phyloP scores from a whole-genome alignment of 92 coral and sea anemone species.

The Siderastrea radians region DNA sequence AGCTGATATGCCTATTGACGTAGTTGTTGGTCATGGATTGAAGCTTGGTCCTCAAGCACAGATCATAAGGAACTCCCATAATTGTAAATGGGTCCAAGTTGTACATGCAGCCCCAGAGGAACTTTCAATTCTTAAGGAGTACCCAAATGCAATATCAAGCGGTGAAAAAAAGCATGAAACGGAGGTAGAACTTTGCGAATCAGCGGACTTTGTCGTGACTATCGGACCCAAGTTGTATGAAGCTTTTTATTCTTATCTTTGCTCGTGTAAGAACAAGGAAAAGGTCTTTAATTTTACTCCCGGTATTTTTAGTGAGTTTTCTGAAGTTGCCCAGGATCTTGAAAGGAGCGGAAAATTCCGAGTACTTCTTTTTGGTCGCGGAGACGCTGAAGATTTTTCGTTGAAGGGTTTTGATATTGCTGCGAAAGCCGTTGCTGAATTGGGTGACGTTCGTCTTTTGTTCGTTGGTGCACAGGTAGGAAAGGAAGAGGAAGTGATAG shows the following conservation, averaged over 20 bases:
- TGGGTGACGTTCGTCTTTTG: background rate
- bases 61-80: background rate
- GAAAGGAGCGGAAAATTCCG: background rate
- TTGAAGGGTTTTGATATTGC: background rate
- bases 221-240: background rate
- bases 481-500: background rate
- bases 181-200: background rate
- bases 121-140: background rate
- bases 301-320: background rate
- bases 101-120: background rate
- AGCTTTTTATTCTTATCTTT: background rate
- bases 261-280: background rate
- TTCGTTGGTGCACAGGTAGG: background rate
- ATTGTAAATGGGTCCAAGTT: background rate
- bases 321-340: background rate
- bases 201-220: background rate
- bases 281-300: background rate
- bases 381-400: background rate
- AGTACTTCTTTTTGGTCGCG: background rate
- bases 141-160: background rate
- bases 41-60: background rate
- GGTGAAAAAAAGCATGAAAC: background rate
- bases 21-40: background rate
- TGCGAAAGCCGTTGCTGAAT: background rate
- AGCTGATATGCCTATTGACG: background rate